Evolutionary conservation across 2,113 vertebrate genomes (phyloP), one percentile per base, ranked within the genome.

Genomic region (Merops nubicus): DNA sequence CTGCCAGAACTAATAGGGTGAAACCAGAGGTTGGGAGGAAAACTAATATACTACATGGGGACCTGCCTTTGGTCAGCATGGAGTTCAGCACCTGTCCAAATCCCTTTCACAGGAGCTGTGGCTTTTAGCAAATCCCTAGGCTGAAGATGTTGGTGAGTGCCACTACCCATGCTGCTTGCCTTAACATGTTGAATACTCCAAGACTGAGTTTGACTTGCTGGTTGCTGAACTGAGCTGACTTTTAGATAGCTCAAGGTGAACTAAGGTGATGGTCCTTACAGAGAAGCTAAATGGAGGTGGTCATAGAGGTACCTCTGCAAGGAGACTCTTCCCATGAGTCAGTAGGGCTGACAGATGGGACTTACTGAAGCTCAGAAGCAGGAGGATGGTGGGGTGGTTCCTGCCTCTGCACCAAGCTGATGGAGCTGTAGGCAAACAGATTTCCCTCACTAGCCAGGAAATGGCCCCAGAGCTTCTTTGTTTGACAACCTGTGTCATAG

Each of bases 291-390:
- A 36, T 54, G 15, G 48, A 84, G 6, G 38, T 26, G 45, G 42
- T 7, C 7, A 15, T 3, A 57, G 38, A 67, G 38, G 8, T 92
- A 36, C 15, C 5, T 65, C 22, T 84, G 26, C 50, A 63, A 86
- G 54, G 56, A 62, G 47, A 8, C 5, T 31, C 6, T 63, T 23
- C 33, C 29, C 33, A 5, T 73, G 17, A n/a, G n/a, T 26, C 26
- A 87, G 60, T 12, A 29, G 51, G 65, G 0, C n/a, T 76, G 48
- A 17, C 21, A 57, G 0, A 0, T 54, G 14, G 84, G 13, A 8
- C 20, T 47, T 8, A 7, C 19, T 8, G 11, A 53, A 82, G 13
- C 20, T 54, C 3, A 12, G 38, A 3, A 74, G 20, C 25, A 74
- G 45, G 48, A 86, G 34, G 50, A 19, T 4, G 5, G 11, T 79